A percentile compares a stretch with the other conserved stretches of the same genome.
Conservation (phyloP, 2,797 vertebrate species). For the Tadarida brasiliensis region DNA sequence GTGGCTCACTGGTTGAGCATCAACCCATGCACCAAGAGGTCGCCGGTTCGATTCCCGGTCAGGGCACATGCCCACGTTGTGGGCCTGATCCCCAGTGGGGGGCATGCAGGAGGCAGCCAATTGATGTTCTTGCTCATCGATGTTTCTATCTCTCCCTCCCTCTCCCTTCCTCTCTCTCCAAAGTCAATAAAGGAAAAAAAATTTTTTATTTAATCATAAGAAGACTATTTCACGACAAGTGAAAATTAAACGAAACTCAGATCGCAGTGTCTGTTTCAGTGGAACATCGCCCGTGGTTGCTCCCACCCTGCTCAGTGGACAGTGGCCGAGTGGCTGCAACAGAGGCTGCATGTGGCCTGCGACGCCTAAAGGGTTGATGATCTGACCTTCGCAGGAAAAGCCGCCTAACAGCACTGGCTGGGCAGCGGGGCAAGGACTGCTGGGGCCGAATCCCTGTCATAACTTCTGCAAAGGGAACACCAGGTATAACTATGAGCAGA, state of each 20-base stretch:
- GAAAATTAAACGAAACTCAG: constrained; percentile 42
- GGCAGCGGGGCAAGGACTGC: background rate
- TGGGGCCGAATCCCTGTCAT: background rate
- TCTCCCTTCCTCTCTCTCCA: too few relatives aligned
- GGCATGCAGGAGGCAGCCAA: too few relatives aligned
- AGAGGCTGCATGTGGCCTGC: background rate
- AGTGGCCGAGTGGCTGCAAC: background rate
- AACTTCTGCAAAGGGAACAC: background rate
- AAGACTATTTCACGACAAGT: background rate
- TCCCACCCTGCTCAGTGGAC: background rate
- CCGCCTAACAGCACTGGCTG: background rate
- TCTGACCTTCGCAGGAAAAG: background rate
- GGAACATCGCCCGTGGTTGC: background rate
- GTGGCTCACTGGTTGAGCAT: too few relatives aligned
- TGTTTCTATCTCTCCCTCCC: too few relatives aligned
- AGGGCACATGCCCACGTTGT: too few relatives aligned
- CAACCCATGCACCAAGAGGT: too few relatives aligned
- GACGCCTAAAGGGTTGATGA: background rate
- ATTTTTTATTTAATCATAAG: background rate
- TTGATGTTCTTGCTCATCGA: too few relatives aligned
- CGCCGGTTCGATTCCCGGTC: too few relatives aligned
- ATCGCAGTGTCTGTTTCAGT: background rate
- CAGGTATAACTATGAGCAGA: background rate
- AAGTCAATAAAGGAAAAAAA: too few relatives aligned
- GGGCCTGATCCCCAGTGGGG: too few relatives aligned